Conservation (phyloP, 2,888 invertebrate species). For the Boloria euphrosyne region DNA sequence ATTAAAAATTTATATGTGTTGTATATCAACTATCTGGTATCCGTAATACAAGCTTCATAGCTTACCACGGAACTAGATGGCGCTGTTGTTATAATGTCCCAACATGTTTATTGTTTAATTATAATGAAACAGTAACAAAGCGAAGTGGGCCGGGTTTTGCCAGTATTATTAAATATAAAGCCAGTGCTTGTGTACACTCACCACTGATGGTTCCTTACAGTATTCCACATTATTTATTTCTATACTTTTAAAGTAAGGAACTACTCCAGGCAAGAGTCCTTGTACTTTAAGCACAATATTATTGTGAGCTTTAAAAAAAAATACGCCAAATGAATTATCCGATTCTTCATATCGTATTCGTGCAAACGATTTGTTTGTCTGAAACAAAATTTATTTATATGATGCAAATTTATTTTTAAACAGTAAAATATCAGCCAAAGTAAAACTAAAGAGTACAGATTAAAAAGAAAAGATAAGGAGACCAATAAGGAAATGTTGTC, state of each 20-base stretch:
- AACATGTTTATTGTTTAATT: too few species aligned
- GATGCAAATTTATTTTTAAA: neutral
- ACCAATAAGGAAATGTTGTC: too few species aligned
- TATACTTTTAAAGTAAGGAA: constrained; percentile 48
- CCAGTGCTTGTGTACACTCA: constrained; percentile 37
- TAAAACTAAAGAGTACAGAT: too few species aligned
- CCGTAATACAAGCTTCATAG: too few species aligned
- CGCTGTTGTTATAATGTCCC: too few species aligned
- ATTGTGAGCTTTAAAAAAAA: neutral
- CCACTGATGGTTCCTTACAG: constrained; percentile 44
- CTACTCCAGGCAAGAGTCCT: constrained; percentile 35
- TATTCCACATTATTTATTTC: constrained; percentile 45
- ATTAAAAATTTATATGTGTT: too few species aligned
- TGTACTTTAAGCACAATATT: neutral
- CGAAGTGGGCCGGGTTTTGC: too few species aligned
- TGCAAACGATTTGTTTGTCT: constrained; percentile 5
- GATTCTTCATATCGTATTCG: neutral
- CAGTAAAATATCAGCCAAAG: neutral
- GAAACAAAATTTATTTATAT: constrained; percentile 5
- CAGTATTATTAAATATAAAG: neutral
- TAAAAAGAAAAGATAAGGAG: too few species aligned
- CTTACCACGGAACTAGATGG: too few species aligned
- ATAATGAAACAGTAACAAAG: too few species aligned
- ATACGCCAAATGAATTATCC: neutral
- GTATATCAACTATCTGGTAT: too few species aligned